Conservation (phyloP, 37 sponge, comb jelly and placozoan genomes). For the Halichondria panicea region DNA sequence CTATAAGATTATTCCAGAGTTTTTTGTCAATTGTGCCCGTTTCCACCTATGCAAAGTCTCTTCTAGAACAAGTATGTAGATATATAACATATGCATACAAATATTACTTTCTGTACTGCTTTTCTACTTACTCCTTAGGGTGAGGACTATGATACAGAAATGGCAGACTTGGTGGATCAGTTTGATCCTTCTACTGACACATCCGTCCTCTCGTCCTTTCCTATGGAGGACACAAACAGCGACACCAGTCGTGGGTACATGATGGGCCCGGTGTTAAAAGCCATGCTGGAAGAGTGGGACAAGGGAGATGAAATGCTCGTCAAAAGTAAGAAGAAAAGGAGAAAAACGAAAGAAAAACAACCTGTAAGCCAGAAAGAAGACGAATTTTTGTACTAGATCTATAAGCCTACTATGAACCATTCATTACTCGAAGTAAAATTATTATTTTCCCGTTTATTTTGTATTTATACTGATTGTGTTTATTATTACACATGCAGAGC, state of each 20-base stretch:
- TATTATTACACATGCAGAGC: no score
- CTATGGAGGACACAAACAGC: neutral
- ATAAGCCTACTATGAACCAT: no score
- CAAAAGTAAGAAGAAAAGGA: slow-evolving; percentile 23
- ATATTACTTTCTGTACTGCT: neutral
- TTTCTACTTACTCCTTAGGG: neutral
- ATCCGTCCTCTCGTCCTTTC: slow-evolving; percentile 19
- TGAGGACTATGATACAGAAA: neutral
- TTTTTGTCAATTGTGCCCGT: no score
- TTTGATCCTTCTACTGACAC: slow-evolving; percentile 14
- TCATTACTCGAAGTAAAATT: no score
- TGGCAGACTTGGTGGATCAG: neutral
- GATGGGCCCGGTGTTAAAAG: slow-evolving; percentile 51
- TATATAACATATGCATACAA: slow-evolving; percentile 2
- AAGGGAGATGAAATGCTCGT: slow-evolving; percentile 44
- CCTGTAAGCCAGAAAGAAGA: no score
- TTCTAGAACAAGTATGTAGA: neutral
- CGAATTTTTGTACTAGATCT: no score
- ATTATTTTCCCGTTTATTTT: no score
- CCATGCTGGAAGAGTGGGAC: slow-evolving; percentile 50
- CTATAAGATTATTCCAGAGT: no score
- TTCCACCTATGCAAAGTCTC: neutral
- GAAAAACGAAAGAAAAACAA: neutral
- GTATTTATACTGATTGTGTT: no score
- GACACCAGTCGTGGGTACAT: neutral